Evolutionary conservation across 2,888 invertebrate species (phyloP).

Genomic region (Lagria hirta): DNA sequence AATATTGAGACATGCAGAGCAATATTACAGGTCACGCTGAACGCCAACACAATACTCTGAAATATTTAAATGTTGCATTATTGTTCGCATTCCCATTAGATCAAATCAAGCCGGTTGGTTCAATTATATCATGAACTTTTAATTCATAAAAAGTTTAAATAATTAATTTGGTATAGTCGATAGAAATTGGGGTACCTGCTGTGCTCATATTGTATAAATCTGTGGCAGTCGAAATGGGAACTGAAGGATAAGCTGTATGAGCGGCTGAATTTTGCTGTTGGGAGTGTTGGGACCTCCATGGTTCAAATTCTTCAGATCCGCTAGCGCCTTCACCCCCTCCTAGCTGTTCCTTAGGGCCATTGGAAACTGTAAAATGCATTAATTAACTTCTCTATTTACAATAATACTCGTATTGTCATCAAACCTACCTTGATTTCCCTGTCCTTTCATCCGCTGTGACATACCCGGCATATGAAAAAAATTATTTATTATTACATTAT

Average conservation of each 20-base stretch:
- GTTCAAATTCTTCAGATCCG: conserved; percentile 66
- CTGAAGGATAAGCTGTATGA: conserved; percentile 54
- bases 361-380: conserved; percentile 59
- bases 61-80: no score
- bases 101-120: no score
- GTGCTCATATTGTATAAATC: conserved; percentile 70
- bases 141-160: no score
- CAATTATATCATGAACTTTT: no score
- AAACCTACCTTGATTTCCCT: conserved; percentile 74
- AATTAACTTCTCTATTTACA: background rate
- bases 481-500: no score
- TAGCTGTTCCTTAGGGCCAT: conserved; percentile 79
- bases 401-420: background rate
- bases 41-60: no score
- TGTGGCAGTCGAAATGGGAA: conserved; percentile 68
- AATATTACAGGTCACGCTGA: no score
- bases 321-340: conserved; percentile 65
- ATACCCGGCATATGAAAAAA: conserved; percentile 61
- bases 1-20: no score
- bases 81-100: no score
- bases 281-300: conserved; percentile 72
- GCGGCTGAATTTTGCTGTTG: conserved; percentile 63
- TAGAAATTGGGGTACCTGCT: conserved; percentile 55
- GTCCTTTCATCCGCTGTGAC: conserved; percentile 80
- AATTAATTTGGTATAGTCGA: no score